Evolutionary conservation across 2,113 vertebrate genomes (phyloP).

Genomic region (Circaetus cinerascens): DNA sequence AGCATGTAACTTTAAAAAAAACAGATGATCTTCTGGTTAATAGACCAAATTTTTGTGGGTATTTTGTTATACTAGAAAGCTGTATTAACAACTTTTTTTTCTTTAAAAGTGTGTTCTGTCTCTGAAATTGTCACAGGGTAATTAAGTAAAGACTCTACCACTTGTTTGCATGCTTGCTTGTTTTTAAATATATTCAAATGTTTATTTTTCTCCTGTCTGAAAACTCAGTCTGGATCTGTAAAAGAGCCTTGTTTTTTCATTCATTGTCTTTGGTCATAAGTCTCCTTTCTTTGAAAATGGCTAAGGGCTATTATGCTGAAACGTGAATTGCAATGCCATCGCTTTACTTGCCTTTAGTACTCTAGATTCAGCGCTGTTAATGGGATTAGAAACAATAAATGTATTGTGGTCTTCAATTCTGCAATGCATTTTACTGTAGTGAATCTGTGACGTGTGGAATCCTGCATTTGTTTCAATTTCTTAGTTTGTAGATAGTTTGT

Average conservation of each 20-base stretch:
- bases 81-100: neutral
- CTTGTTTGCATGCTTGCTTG: neutral
- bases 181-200: neutral
- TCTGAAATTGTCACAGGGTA: neutral
- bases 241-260: neutral
- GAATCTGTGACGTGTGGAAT: neutral
- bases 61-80: neutral
- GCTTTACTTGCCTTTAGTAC: neutral
- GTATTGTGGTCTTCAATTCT: neutral
- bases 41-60: neutral
- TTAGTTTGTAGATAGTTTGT: neutral
- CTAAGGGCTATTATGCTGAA: neutral
- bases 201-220: neutral
- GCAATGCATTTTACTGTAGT: neutral
- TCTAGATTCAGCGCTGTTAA: neutral
- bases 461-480: neutral
- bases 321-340: neutral
- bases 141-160: neutral
- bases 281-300: neutral
- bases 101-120: neutral
- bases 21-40: neutral
- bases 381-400: neutral
- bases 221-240: neutral
- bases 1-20: neutral
- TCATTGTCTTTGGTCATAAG: neutral